Evolutionary conservation across 2,797 vertebrate species (phyloP), one percentile per base, ranked within the genome.

Genomic region (Philypnodon macrostomus): DNA sequence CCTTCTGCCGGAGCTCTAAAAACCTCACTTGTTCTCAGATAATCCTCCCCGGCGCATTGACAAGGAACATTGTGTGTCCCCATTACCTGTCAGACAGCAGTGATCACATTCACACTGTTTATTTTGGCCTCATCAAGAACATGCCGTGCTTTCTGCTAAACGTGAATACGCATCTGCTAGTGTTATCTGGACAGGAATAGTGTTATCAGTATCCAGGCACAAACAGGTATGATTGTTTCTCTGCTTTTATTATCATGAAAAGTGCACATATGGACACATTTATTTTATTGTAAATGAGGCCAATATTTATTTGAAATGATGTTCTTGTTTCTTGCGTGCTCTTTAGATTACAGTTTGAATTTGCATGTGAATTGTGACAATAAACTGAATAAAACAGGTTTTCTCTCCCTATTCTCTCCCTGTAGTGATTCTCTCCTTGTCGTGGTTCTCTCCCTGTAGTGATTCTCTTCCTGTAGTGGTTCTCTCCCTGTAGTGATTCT

Each of bases 1-100:
- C 73, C 74, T 59, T 68, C 60, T 73, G 52, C 58, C 57, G 53
- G 50, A 50, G 63, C 61, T 66, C 52, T 65, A 63, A 69, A 78
- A 76, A 53, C 38, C 15, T 33, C n/a, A 5, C 17, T 40, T 47
- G 26, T 47, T 71, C 31, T 33, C 30, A 18, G 37, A 56, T 66
- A 49, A 70, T 73, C 33, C 26, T 33, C 33, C 30, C 12, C 15
- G 26, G 50, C 19, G 24, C 12, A 48, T 41, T 66, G 45, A 63
- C 48, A 55, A 26, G 32, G 8, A 46, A 60, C 44, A 54, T 45
- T 75, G 39, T 49, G 47, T 56, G 58, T 40, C 58, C 47, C 60
- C 58, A 73, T 70, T 67, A 69, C 55, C 38, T 70, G 61, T 75
- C 70, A 80, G 31, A 65, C 27, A 7, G 30, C 5, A 7, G 49